Evolutionary conservation across 2,113 vertebrate species (phyloP).

Genomic region (Otolemur garnettii): DNA sequence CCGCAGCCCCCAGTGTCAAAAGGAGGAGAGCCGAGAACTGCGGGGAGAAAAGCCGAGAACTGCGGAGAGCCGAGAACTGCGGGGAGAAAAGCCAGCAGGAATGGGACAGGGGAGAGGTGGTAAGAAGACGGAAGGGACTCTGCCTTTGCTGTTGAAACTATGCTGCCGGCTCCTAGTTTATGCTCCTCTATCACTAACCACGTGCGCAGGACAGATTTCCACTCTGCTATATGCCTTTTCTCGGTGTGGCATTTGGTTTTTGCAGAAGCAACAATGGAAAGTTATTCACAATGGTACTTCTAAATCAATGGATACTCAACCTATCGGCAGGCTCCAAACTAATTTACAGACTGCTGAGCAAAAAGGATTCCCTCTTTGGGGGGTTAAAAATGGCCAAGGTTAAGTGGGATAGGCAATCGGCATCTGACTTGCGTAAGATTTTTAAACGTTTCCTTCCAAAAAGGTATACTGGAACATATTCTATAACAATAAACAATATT

Average conservation of each 20-base stretch:
- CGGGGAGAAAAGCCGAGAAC: no score
- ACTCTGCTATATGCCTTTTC: background rate
- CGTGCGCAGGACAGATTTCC: background rate
- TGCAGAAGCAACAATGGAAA: background rate
- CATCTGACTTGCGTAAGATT: background rate
- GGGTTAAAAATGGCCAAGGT: background rate
- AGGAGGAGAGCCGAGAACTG: background rate
- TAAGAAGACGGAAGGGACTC: background rate
- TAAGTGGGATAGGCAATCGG: no score
- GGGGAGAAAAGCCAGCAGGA: accelerated
- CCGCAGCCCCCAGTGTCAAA: background rate
- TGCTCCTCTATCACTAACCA: background rate
- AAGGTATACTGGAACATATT: background rate
- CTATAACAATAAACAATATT: no score
- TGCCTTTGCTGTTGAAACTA: background rate
- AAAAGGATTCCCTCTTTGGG: background rate
- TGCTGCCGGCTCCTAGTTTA: background rate
- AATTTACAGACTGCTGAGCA: background rate
- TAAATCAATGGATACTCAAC: background rate
- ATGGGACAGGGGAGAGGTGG: accelerated
- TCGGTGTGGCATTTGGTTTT: background rate
- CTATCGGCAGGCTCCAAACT: background rate
- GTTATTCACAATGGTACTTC: background rate
- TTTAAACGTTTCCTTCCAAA: background rate
- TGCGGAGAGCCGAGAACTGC: background rate